These are phyloP conservation scores for Gadopsis marmoratus DNA, from an alignment of 2,797 vertebrate genomes.

Conservation along the genomic window DNA sequence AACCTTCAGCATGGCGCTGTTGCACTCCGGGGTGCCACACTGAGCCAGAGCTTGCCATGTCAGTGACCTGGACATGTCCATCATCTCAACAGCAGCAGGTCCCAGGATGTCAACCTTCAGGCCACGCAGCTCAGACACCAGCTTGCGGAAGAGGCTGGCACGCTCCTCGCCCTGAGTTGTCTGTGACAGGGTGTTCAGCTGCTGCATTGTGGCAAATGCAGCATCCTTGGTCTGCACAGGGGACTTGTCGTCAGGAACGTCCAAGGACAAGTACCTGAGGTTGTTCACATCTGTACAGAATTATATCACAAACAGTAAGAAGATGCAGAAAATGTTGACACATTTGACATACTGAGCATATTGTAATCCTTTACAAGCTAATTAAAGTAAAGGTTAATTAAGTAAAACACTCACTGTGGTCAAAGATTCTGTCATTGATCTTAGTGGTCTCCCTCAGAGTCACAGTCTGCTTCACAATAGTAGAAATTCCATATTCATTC, in stretches of 20 bases:
- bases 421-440: slow-evolving; percentile 91
- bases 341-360: neutral
- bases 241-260: slow-evolving; percentile 80
- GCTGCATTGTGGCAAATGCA: slow-evolving; percentile 82
- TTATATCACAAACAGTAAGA: slow-evolving; percentile 5
- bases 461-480: slow-evolving; percentile 89
- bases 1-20: slow-evolving; percentile 86
- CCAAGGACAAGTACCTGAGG: slow-evolving; percentile 82
- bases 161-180: slow-evolving; percentile 85
- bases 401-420: slow-evolving; percentile 80
- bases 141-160: slow-evolving; percentile 86
- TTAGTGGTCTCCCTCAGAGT: slow-evolving; percentile 86
- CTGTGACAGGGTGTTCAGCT: slow-evolving; percentile 83
- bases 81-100: slow-evolving; percentile 84
- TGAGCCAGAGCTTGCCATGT: slow-evolving; percentile 90
- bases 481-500: slow-evolving; percentile 87
- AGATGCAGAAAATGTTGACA: neutral
- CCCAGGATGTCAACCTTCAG: slow-evolving; percentile 81
- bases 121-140: slow-evolving; percentile 89
- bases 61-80: slow-evolving; percentile 79
- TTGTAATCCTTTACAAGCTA: neutral
- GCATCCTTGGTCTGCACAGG: slow-evolving; percentile 80
- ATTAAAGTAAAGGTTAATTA: slow-evolving; percentile 1
- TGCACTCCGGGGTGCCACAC: slow-evolving; percentile 94
- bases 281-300: slow-evolving; percentile 77